phyloP scores from a whole-genome alignment of 2,797 vertebrate genomes.

The Crax fasciolata region DNA sequence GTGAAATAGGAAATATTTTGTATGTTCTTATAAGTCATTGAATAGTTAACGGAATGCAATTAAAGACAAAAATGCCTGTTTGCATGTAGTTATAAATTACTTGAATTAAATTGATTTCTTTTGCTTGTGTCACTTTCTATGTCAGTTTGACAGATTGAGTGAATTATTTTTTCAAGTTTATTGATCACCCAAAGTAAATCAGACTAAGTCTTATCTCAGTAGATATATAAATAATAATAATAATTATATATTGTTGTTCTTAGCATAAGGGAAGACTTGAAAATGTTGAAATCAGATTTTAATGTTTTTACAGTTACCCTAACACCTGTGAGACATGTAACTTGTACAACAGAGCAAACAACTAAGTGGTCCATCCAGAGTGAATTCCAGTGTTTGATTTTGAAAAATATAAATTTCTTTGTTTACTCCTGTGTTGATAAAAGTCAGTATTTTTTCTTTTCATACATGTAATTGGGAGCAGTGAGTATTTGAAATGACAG shows the following conservation, averaged over 20 bases:
- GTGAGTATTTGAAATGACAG: neutral
- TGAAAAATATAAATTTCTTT: neutral
- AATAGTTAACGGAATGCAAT: neutral
- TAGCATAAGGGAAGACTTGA: neutral
- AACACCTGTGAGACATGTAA: neutral
- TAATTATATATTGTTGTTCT: neutral
- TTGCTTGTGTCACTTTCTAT: neutral
- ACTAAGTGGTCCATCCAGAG: neutral
- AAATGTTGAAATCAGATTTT: neutral
- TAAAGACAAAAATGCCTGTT: neutral
- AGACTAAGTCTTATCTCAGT: neutral
- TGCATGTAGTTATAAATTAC: neutral
- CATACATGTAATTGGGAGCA: neutral
- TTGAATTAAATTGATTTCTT: slow-evolving; percentile 10
- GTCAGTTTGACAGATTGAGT: neutral
- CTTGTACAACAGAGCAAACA: neutral
- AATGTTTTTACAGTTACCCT: neutral
- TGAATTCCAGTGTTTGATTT: neutral
- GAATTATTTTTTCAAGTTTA: neutral
- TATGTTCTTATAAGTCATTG: neutral
- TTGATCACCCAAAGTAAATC: neutral
- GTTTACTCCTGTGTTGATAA: neutral
- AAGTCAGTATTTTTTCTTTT: neutral
- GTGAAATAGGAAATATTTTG: neutral
- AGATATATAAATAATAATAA: neutral